Percentiles rank a stretch among this genome's conserved stretches.
These are phyloP conservation scores for Lacanobia oleracea DNA, from an alignment of 2,888 invertebrate genomes.

Conservation along the genomic window DNA sequence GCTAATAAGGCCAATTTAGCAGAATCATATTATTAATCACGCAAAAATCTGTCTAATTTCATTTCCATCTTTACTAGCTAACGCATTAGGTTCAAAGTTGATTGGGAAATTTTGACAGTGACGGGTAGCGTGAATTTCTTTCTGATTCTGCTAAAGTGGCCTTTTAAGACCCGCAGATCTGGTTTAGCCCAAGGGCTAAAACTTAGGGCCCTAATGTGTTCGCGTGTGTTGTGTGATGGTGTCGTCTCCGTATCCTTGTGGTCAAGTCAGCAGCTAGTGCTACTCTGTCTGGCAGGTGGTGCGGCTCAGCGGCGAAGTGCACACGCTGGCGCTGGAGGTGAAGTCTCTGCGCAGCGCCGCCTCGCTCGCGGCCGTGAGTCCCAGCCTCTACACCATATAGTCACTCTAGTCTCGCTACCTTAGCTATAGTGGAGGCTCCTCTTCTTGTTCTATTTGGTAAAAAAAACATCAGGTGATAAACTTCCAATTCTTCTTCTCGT, in stretches of 20 bases:
- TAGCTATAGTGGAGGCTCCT: conserved; percentile 11
- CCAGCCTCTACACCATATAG: conserved; percentile 87
- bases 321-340: conserved; percentile 93
- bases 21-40: too few relatives aligned
- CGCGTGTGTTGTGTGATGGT: neutral
- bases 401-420: conserved; percentile 49
- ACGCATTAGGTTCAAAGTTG: too few relatives aligned
- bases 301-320: conserved; percentile 93
- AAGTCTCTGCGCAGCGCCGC: conserved; percentile 81
- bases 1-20: too few relatives aligned
- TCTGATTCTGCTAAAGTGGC: too few relatives aligned
- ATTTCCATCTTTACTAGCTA: too few relatives aligned
- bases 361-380: conserved; percentile 84
- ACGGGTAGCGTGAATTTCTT: too few relatives aligned
- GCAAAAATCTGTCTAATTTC: too few relatives aligned
- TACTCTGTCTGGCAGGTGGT: conserved; percentile 78
- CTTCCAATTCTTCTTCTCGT: too few relatives aligned
- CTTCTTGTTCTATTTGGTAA: conserved; percentile 23
- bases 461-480: conserved; percentile 5
- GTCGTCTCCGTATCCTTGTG: neutral
- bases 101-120: too few relatives aligned
- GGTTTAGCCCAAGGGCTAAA: too few relatives aligned
- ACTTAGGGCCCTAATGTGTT: neutral
- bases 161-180: too few relatives aligned
- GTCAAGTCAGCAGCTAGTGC: conserved; percentile 41